Evolutionary conservation across 2,797 vertebrate species (phyloP).

Genomic region (Decapterus maruadsi): DNA sequence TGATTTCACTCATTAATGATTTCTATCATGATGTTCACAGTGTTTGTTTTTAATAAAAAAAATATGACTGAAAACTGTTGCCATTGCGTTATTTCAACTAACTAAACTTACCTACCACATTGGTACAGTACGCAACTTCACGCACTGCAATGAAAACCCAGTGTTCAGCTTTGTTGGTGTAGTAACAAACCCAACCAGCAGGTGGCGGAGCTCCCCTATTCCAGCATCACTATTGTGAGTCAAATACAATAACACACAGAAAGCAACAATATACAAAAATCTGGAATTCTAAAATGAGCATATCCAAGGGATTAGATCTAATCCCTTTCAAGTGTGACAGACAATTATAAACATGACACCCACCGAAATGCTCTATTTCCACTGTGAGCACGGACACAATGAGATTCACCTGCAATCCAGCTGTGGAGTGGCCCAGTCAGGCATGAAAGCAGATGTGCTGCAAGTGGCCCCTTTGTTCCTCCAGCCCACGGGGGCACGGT

Average conservation of each 20-base stretch:
- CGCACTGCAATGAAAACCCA: neutral
- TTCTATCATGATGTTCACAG: slow-evolving; percentile 22
- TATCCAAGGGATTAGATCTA: slow-evolving; percentile 54
- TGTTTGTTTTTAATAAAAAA: slow-evolving; percentile 61
- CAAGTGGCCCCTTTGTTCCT: slow-evolving; percentile 51
- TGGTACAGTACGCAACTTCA: neutral
- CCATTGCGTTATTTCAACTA: neutral
- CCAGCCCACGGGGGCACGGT: slow-evolving; percentile 28
- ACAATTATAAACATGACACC: slow-evolving; percentile 61
- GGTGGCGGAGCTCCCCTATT: slow-evolving; percentile 55
- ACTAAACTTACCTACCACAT: neutral
- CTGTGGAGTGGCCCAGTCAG: slow-evolving; percentile 39
- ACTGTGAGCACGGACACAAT: slow-evolving; percentile 34
- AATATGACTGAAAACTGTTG: slow-evolving; percentile 24
- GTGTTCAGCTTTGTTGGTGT: slow-evolving; percentile 3
- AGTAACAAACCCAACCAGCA: slow-evolving; percentile 52
- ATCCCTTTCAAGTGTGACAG: slow-evolving; percentile 70
- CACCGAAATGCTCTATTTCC: slow-evolving; percentile 41
- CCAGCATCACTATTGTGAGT: neutral
- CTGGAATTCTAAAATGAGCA: slow-evolving; percentile 46
- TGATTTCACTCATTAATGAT: slow-evolving; percentile 15
- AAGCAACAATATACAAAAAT: slow-evolving; percentile 42
- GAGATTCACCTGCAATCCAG: slow-evolving; percentile 58
- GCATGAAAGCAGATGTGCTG: slow-evolving; percentile 56
- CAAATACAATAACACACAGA: slow-evolving; percentile 2